phyloP scores from a whole-genome alignment of 2,113 vertebrate species.

The Ranitomeya imitator region DNA sequence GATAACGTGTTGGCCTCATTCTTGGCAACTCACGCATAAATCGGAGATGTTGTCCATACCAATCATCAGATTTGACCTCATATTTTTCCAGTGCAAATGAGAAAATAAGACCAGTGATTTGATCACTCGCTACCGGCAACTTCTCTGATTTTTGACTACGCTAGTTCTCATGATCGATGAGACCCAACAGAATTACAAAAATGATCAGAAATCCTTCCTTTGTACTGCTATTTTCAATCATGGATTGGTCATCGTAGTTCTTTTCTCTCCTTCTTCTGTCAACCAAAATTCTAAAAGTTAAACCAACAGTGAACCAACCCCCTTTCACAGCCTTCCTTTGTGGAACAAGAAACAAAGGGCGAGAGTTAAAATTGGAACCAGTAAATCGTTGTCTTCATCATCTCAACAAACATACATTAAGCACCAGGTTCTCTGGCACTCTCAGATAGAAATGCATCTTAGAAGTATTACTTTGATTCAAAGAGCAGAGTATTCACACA shows the following conservation, averaged over 20 bases:
- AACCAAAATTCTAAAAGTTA: background rate
- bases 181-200: background rate
- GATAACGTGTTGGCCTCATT: background rate
- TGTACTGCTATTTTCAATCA: background rate
- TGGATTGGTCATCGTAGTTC: background rate
- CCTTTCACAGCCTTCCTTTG: slow-evolving; percentile 34
- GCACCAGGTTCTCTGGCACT: slow-evolving; percentile 6
- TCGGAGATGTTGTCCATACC: background rate
- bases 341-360: slow-evolving; percentile 31
- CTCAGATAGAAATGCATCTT: slow-evolving; percentile 28
- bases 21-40: background rate
- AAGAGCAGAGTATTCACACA: slow-evolving; percentile 46
- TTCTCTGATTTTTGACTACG: background rate
- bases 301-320: slow-evolving; percentile 44
- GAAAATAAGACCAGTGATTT: background rate
- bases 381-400: slow-evolving; percentile 10
- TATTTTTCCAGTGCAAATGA: background rate
- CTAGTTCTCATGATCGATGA: background rate
- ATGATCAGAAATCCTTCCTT: background rate
- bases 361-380: slow-evolving; percentile 25
- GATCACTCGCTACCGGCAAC: background rate
- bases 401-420: slow-evolving; percentile 42
- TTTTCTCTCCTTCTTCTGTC: slow-evolving; percentile 50
- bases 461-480: slow-evolving; percentile 45
- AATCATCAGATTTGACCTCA: background rate